Evolutionary conservation across 2,797 vertebrate species (phyloP).

Genomic region (Pantherophis vulpinus): DNA sequence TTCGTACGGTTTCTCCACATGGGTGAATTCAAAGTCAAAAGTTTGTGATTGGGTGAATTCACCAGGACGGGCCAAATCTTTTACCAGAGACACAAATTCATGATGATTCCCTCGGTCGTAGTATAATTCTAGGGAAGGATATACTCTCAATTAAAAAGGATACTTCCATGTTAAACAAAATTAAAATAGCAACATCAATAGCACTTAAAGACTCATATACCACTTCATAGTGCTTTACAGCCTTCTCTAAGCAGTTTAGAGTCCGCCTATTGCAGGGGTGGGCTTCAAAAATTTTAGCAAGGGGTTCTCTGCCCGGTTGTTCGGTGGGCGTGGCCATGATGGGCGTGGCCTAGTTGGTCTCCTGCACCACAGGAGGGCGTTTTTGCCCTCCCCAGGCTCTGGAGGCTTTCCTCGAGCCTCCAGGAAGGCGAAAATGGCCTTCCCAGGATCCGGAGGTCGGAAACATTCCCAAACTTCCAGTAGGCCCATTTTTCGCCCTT

Average conservation of each 20-base stretch:
- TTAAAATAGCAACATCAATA: not conserved
- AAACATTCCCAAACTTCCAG: no score
- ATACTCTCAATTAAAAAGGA: slow-evolving; percentile 23
- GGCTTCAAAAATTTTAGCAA: no score
- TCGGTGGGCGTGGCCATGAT: no score
- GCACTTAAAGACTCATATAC: not conserved
- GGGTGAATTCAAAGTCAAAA: slow-evolving; percentile 98
- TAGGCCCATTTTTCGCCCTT: no score
- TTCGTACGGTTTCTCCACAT: slow-evolving; percentile 97
- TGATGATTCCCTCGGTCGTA: slow-evolving; percentile 98
- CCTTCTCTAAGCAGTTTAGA: not conserved
- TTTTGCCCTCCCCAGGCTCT: no score
- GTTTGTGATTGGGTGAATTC: slow-evolving; percentile 95
- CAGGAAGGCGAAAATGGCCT: no score
- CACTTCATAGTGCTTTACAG: not conserved
- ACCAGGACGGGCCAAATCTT: slow-evolving; percentile 93
- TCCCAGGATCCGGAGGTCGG: no score
- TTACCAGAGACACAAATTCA: slow-evolving; percentile 97
- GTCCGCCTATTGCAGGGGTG: no score
- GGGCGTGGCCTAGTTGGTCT: no score
- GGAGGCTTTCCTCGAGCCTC: no score
- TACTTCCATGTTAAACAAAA: not conserved
- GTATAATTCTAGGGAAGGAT: slow-evolving; percentile 83
- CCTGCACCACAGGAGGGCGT: no score
- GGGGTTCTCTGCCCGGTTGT: no score